These are phyloP conservation scores for Heteractis magnifica DNA, from an alignment of 92 coral and sea anemone genomes.

Conservation along the genomic window DNA sequence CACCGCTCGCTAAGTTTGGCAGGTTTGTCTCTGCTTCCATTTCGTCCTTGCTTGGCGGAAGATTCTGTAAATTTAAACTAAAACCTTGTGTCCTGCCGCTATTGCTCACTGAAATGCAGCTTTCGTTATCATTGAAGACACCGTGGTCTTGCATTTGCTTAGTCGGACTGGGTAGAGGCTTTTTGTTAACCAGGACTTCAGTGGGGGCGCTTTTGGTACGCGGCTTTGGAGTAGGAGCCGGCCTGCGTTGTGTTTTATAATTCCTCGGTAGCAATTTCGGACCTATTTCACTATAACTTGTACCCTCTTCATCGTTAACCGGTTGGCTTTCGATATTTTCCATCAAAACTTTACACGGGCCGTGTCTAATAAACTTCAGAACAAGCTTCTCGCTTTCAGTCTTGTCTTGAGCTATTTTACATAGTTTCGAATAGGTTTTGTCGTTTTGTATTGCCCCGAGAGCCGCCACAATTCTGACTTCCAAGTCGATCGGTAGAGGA, in stretches of 20 bases:
- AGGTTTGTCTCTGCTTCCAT: not conserved
- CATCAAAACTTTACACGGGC: slow-evolving; percentile 19
- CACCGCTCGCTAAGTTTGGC: not conserved
- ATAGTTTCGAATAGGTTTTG: slow-evolving; percentile 7
- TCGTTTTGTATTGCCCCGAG: slow-evolving; percentile 26
- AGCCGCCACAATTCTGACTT: slow-evolving; percentile 26
- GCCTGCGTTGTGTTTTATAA: not conserved
- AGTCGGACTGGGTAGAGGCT: not conserved
- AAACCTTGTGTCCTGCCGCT: slow-evolving; percentile 1
- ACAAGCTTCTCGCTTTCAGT: slow-evolving; percentile 19
- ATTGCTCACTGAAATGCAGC: not conserved
- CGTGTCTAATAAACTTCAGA: slow-evolving; percentile 18
- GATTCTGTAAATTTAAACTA: not conserved
- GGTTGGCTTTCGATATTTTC: not conserved
- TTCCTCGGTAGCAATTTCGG: slow-evolving; percentile 12
- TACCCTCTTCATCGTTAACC: not conserved
- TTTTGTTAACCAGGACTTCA: not conserved
- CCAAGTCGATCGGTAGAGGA: slow-evolving; percentile 25
- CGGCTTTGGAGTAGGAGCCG: not conserved
- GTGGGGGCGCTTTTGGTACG: not conserved
- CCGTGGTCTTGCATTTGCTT: not conserved
- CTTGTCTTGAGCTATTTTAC: slow-evolving; percentile 31
- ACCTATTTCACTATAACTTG: slow-evolving; percentile 14
- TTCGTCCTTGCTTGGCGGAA: not conserved
- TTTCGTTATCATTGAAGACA: not conserved